Evolutionary conservation across 2,113 vertebrate genomes (phyloP).

Genomic region (Aphyosemion australe): DNA sequence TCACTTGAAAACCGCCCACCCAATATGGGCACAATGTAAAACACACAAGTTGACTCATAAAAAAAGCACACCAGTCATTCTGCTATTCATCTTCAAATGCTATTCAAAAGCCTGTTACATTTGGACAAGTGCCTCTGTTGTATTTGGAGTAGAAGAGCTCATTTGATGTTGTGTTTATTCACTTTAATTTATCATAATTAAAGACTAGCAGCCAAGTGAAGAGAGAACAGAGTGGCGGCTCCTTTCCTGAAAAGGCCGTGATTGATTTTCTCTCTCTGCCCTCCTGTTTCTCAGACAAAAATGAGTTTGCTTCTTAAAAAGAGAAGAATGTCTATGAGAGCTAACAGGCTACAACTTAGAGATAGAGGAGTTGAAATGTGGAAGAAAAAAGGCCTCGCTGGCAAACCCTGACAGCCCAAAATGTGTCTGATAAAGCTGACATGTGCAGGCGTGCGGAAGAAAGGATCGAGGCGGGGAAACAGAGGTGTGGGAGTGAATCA

Average conservation of each 20-base stretch:
- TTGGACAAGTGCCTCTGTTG: slow-evolving; percentile 18
- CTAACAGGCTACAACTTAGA: not conserved
- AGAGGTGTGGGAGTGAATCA: slow-evolving; percentile 52
- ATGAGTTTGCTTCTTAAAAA: slow-evolving; percentile 6
- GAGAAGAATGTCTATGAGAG: slow-evolving; percentile 2
- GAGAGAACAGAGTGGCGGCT: not conserved
- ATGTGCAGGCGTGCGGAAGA: slow-evolving; percentile 50
- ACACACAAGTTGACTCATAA: not conserved
- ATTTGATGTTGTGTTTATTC: slow-evolving; percentile 37
- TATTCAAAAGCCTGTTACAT: slow-evolving; percentile 16
- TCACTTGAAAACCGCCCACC: slow-evolving; percentile 12
- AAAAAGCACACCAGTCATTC: slow-evolving; percentile 6
- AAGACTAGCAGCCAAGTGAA: slow-evolving; percentile 43
- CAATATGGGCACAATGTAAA: slow-evolving; percentile 1
- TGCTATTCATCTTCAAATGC: slow-evolving; percentile 20
- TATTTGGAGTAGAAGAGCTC: slow-evolving; percentile 17
- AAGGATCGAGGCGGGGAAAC: not conserved
- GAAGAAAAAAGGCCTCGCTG: not conserved
- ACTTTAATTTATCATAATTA: slow-evolving; percentile 44
- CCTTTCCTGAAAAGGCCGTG: slow-evolving; percentile 11
- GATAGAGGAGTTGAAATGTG: slow-evolving; percentile 5
- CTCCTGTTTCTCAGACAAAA: slow-evolving; percentile 20
- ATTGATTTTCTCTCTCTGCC: slow-evolving; percentile 41
- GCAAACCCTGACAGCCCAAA: slow-evolving; percentile 40
- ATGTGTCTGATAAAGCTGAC: slow-evolving; percentile 42